Percentiles rank a stretch among this genome's conserved stretches.
Conservation (phyloP, 1,140 invertebrate species). For the Bilobella aurantiaca region DNA sequence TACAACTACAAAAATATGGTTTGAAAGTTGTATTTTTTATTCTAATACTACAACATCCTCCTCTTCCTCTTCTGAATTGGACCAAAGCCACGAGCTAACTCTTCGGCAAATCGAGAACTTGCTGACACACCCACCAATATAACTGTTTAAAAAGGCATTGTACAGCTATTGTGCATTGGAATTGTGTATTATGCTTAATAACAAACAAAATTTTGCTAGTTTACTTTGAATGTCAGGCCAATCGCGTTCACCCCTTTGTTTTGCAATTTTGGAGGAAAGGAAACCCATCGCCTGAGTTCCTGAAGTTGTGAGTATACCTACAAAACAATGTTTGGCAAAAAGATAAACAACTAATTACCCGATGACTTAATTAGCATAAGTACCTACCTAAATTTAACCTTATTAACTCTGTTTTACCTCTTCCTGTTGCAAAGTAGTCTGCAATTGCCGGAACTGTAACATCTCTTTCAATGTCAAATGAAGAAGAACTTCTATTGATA, state of each 20-base stretch:
- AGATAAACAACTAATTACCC: too few relatives aligned
- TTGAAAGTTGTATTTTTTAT: too few relatives aligned
- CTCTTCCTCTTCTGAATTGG: too few relatives aligned
- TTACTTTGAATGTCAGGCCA: conserved; percentile 18
- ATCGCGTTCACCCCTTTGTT: neutral
- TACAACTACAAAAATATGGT: too few relatives aligned
- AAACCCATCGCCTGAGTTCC: conserved; percentile 12
- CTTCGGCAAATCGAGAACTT: neutral
- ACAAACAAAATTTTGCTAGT: too few relatives aligned
- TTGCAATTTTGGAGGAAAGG: neutral
- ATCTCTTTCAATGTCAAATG: conserved; percentile 13
- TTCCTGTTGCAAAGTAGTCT: conserved; percentile 16
- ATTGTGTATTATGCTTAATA: too few relatives aligned
- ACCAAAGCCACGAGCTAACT: neutral
- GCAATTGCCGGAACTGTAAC: conserved; percentile 3
- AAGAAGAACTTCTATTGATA: conserved; percentile 14
- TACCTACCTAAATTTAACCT: too few relatives aligned
- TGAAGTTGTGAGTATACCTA: conserved; percentile 13
- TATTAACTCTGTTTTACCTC: neutral
- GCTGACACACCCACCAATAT: neutral
- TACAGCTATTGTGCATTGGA: too few relatives aligned
- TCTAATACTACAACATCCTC: too few relatives aligned
- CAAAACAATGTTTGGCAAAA: neutral
- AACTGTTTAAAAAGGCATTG: neutral
- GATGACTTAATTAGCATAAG: too few relatives aligned